Percentiles rank a stretch among this genome's conserved stretches.
Evolutionary conservation across 2,797 vertebrate species (phyloP).

Genomic region (Sebastes aleutianus): DNA sequence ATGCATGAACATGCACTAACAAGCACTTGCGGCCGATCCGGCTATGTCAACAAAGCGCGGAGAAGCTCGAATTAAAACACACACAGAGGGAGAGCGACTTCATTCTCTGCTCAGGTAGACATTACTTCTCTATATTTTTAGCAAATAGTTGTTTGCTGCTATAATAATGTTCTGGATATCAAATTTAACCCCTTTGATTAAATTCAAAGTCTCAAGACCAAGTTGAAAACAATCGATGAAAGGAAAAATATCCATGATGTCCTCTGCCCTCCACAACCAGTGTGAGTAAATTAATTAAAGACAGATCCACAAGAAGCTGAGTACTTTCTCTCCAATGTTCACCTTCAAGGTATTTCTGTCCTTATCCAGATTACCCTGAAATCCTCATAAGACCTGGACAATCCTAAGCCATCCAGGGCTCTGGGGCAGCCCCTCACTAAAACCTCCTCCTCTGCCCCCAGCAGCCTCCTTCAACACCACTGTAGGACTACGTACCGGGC

Average conservation of each 20-base stretch:
- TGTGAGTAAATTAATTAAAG: constrained; percentile 54
- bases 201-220: not conserved
- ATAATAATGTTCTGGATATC: too few relatives aligned
- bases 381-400: constrained; percentile 79
- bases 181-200: too few relatives aligned
- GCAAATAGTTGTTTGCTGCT: too few relatives aligned
- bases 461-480: constrained; percentile 15
- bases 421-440: constrained; percentile 61
- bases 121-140: too few relatives aligned
- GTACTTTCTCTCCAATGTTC: constrained; percentile 69
- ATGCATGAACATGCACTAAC: too few relatives aligned
- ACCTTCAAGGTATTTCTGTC: constrained; percentile 83
- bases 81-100: too few relatives aligned
- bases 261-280: not conserved
- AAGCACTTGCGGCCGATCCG: too few relatives aligned
- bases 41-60: too few relatives aligned
- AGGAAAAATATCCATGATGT: not conserved
- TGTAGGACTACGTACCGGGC: not conserved
- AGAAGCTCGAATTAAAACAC: too few relatives aligned
- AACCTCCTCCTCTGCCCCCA: constrained; percentile 41
- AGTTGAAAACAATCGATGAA: not conserved
- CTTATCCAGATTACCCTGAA: constrained; percentile 84
- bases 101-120: too few relatives aligned
- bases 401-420: constrained; percentile 74
- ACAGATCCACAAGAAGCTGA: constrained; percentile 33